Base-by-base conservation (phyloP, 2,113 vertebrate genomes). In the Ctenomys sociabilis region DNA sequence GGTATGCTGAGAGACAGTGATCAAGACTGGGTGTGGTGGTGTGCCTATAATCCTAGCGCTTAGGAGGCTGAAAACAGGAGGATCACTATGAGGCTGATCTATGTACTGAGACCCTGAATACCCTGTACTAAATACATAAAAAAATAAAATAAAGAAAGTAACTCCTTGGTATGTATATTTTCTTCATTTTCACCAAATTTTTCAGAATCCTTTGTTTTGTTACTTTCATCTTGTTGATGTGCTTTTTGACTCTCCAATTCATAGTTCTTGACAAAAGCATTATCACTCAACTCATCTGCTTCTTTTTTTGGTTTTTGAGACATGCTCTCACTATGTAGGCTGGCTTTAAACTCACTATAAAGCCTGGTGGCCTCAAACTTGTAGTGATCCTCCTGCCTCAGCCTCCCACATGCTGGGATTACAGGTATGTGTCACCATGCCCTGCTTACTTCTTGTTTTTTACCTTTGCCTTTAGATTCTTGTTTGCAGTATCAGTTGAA, bases 401-500 rank as follows among this genome's bases (percentile, higher is more conserved):
- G 59, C 59, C 22, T 61, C 59, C 63, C 63, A 30, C 9, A 7
- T 66, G 28, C 28, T 66, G 63, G 63, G 63, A 32, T 66, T 66
- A 32, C 28, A 66, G 63, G 28, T 66, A 4, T 66, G 63, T 66
- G 63, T 28, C 63, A 66, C 63, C 28, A 68, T 32, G 14, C 66
- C 66, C 16, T 14, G 5, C 66, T 68, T 17, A 17, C 66, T 68
- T 68, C 32, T 35, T 64, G 98, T 95, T 98, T 99, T 98, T 98
- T 99, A 99, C 99, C 99, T 99, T 99, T 99, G 88, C 98, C 96
- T 99, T 99, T 99, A 98, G 97, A 98, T 99, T 99, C 98, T 99
- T 99, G 92, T 98, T 98, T 95, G 99, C 97, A 54, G 99, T 97
- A 92, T 99, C 99, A 93, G 97, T 94, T 4, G 98, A 98, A 97